These are phyloP conservation scores for Eulacestoma nigropectus DNA, from an alignment of 2,113 vertebrate species.

Conservation along the genomic window DNA sequence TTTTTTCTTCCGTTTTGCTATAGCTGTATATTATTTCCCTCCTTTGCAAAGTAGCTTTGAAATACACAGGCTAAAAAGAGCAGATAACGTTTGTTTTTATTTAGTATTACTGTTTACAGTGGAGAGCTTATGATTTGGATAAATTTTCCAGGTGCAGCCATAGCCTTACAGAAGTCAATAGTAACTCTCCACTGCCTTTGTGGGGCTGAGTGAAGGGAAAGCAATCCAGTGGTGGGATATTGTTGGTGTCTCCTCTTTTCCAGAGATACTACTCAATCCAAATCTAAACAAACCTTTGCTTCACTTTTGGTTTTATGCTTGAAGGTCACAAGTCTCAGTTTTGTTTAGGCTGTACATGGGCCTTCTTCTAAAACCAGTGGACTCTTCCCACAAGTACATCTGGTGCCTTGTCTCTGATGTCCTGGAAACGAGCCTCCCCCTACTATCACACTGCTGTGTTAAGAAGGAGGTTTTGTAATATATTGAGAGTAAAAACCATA, in stretches of 20 bases:
- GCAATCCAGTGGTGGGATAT: accelerated
- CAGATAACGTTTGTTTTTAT: neutral
- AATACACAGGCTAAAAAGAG: neutral
- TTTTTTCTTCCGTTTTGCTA: neutral
- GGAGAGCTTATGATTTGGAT: neutral
- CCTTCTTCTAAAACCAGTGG: neutral
- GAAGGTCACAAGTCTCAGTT: neutral
- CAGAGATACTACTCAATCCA: neutral
- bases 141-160: neutral
- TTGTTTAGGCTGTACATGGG: neutral
- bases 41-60: neutral
- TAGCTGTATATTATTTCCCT: neutral
- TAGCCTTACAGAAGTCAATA: neutral
- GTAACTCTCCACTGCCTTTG: neutral
- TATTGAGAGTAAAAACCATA: neutral
- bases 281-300: neutral
- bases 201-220: neutral
- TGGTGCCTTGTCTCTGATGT: neutral
- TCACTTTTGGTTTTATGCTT: neutral
- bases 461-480: neutral
- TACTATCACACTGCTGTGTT: neutral
- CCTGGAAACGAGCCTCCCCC: neutral
- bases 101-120: neutral
- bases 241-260: neutral
- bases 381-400: neutral